Evolutionary conservation across 2,888 invertebrate genomes (phyloP).

Genomic region (Ormia ochracea): DNA sequence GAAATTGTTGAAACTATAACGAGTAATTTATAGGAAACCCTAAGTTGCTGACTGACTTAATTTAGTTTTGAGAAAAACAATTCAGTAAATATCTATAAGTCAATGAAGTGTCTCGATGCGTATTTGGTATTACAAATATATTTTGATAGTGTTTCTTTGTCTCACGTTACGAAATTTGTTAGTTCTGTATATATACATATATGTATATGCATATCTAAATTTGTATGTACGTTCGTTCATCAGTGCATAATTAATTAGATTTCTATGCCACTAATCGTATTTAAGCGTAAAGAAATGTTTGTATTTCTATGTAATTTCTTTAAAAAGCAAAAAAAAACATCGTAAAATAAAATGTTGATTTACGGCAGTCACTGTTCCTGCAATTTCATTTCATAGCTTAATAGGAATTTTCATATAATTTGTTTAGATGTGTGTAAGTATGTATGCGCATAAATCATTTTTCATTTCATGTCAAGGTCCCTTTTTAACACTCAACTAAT

Average conservation of each 20-base stretch:
- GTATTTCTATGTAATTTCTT: slow-evolving; percentile 31
- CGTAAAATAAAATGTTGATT: not conserved
- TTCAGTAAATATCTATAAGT: slow-evolving; percentile 57
- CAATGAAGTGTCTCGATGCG: too few species aligned
- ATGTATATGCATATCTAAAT: not conserved
- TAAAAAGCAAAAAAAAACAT: not conserved
- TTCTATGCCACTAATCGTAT: slow-evolving; percentile 5
- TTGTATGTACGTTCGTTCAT: slow-evolving; percentile 1
- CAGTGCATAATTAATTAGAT: not conserved
- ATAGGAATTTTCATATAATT: slow-evolving; percentile 23
- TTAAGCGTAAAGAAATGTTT: slow-evolving; percentile 27
- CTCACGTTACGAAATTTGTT: too few species aligned
- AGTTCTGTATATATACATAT: not conserved
- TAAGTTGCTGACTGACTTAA: slow-evolving; percentile 29
- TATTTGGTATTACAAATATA: too few species aligned
- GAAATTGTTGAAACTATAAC: not conserved
- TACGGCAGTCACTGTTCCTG: not conserved
- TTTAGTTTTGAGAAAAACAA: slow-evolving; percentile 43
- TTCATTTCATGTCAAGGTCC: slow-evolving; percentile 57
- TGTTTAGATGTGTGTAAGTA: not conserved
- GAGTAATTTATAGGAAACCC: slow-evolving; percentile 8
- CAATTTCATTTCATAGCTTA: slow-evolving; percentile 10
- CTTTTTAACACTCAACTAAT: slow-evolving; percentile 12
- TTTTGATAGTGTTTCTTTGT: too few species aligned
- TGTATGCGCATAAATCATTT: slow-evolving; percentile 11